These are phyloP conservation scores for Misgurnus mizolepis DNA, from an alignment of 2,113 vertebrate species.

Conservation along the genomic window DNA sequence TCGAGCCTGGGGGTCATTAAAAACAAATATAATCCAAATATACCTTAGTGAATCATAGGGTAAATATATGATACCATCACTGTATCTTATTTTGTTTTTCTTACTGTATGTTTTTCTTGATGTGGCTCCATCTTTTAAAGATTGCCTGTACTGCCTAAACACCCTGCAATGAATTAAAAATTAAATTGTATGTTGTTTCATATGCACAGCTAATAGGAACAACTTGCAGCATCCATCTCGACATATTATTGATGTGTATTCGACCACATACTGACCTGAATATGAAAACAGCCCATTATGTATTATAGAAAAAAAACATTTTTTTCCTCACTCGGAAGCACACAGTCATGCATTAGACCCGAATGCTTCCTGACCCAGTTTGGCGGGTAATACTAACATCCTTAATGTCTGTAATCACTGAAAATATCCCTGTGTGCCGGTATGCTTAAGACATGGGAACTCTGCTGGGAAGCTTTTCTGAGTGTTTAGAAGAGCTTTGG, in stretches of 20 bases:
- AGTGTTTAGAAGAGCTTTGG: slow-evolving; percentile 17
- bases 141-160: no score
- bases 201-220: not conserved
- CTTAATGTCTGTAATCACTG: slow-evolving; percentile 56
- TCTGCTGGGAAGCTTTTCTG: slow-evolving; percentile 52
- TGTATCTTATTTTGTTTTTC: no score
- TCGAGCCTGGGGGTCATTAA: no score
- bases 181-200: not conserved
- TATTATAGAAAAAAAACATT: not conserved
- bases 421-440: slow-evolving; percentile 56
- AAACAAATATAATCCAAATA: no score
- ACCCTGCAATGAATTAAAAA: no score
- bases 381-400: slow-evolving; percentile 35
- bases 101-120: no score
- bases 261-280: slow-evolving; percentile 7
- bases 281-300: slow-evolving; percentile 14
- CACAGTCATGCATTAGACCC: slow-evolving; percentile 18
- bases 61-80: no score
- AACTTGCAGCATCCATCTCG: not conserved
- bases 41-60: no score
- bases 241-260: slow-evolving; percentile 25
- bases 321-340: not conserved
- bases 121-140: no score
- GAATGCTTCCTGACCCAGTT: slow-evolving; percentile 58
- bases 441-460: slow-evolving; percentile 58